Evolutionary conservation across 2,113 vertebrate species (phyloP).

Genomic region (Hystrix cristata): DNA sequence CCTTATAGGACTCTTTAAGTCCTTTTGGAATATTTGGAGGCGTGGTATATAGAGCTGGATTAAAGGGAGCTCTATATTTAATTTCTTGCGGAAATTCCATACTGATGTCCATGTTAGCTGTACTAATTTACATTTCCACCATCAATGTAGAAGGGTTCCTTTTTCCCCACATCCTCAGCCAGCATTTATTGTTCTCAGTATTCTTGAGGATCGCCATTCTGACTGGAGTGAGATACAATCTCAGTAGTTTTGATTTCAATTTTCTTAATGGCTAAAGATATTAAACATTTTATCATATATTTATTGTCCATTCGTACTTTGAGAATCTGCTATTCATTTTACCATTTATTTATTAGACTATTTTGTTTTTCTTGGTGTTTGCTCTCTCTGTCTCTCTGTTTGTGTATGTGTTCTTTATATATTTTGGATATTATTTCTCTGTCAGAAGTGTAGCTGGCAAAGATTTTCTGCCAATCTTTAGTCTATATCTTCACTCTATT

Average conservation of each 20-base stretch:
- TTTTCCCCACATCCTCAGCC: not conserved
- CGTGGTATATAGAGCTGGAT: not conserved
- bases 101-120: not conserved
- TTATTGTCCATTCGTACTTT: not conserved
- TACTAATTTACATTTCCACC: not conserved
- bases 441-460: not conserved
- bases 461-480: not conserved
- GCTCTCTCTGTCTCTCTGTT: no score
- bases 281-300: not conserved
- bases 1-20: not conserved
- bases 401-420: not conserved
- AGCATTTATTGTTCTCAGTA: not conserved
- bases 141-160: not conserved
- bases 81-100: not conserved
- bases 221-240: not conserved
- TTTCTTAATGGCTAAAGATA: not conserved
- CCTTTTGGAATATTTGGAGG: not conserved
- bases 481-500: not conserved
- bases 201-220: not conserved
- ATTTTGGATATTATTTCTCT: not conserved
- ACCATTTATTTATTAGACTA: not conserved
- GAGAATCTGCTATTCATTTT: not conserved
- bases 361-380: not conserved
- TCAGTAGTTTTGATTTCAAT: not conserved
- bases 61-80: not conserved